Conservation (phyloP, 2,113 vertebrate genomes). For the Crypturellus undulatus region DNA sequence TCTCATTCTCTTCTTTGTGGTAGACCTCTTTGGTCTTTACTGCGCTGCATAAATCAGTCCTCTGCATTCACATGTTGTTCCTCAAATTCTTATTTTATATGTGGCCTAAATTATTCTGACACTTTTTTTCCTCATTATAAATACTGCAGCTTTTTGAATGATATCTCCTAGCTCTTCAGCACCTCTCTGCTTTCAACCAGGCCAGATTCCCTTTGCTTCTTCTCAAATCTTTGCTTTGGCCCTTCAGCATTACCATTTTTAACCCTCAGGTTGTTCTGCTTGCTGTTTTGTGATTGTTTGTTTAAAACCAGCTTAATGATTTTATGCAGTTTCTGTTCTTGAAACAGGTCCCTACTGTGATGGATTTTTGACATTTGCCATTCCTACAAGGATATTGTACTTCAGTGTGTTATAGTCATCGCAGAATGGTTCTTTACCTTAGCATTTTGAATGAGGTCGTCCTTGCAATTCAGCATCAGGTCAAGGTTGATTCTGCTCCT, state of each 20-base stretch:
- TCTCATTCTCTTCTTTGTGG: no score
- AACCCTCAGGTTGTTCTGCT: not conserved
- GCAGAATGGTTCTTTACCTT: not conserved
- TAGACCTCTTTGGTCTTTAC: not conserved
- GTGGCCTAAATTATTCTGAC: not conserved
- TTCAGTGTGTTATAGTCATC: not conserved
- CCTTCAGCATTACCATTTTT: no score
- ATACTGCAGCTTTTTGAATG: not conserved
- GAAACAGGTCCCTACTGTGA: not conserved
- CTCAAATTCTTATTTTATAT: not conserved
- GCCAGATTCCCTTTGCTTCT: no score
- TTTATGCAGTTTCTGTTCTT: not conserved
- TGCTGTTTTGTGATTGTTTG: not conserved
- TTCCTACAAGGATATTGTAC: not conserved
- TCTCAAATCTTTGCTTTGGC: no score
- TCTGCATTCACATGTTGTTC: not conserved
- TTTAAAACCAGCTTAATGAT: not conserved
- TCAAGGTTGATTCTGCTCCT: no score
- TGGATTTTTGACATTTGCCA: not conserved
- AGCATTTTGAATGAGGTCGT: no score
- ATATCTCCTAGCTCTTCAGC: no score
- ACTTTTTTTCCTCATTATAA: not conserved
- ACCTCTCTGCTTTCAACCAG: no score
- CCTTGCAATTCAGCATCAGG: no score
- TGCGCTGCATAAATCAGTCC: not conserved